Percentiles rank a stretch among this genome's conserved stretches.
Evolutionary conservation across 2,888 invertebrate genomes (phyloP).

Genomic region (Rhorus exstirpatorius): DNA sequence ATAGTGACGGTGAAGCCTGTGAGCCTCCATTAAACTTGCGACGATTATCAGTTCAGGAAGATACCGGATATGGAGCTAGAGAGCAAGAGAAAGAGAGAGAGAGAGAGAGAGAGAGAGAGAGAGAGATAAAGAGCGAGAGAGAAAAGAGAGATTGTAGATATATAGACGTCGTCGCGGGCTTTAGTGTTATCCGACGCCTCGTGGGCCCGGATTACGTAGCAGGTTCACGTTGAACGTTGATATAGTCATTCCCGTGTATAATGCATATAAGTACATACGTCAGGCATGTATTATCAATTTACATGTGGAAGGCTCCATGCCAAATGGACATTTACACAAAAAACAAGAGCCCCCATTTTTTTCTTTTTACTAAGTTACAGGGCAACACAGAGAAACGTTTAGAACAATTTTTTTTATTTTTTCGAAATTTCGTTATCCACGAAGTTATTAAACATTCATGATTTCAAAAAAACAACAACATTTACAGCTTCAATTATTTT

Average conservation of each 20-base stretch:
- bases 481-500: no score
- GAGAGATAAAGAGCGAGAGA: not conserved
- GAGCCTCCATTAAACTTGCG: conserved; percentile 34
- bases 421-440: no score
- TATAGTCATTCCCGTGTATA: conserved; percentile 21
- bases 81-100: not conserved
- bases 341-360: not conserved
- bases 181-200: conserved; percentile 51
- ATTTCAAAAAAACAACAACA: no score
- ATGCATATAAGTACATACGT: not conserved
- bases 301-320: not conserved
- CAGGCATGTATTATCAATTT: conserved; percentile 6
- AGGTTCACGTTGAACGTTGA: conserved; percentile 60
- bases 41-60: conserved; percentile 59
- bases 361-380: not conserved
- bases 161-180: conserved; percentile 15
- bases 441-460: no score
- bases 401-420: not conserved
- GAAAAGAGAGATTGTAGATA: not conserved
- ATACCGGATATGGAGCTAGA: conserved; percentile 36
- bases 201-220: conserved; percentile 54
- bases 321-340: not conserved
- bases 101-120: conserved; percentile 10
- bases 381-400: not conserved
- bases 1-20: conserved; percentile 6